phyloP scores from a whole-genome alignment of 2,113 vertebrate genomes.

The Cyphomyrus discorhynchus region DNA sequence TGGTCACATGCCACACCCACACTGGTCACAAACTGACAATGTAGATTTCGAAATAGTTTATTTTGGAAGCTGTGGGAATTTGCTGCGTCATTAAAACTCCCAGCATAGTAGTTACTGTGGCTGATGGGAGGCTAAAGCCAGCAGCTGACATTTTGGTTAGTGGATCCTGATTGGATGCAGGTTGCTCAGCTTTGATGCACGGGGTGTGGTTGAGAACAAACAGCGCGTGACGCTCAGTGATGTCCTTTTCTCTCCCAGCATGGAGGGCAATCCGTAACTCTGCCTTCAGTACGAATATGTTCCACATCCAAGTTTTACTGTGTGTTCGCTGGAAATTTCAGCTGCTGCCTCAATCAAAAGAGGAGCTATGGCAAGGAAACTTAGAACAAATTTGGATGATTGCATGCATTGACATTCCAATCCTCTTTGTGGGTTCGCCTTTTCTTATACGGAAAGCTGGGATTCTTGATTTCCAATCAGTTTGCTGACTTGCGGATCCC shows the following conservation, averaged over 20 bases:
- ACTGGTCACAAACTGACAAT: background rate
- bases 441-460: background rate
- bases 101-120: constrained; percentile 16
- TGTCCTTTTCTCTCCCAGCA: background rate
- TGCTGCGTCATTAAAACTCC: constrained; percentile 52
- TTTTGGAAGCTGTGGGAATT: constrained; percentile 33
- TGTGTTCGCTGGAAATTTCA: background rate
- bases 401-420: background rate
- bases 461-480: background rate
- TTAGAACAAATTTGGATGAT: background rate
- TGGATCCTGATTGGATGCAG: constrained; percentile 9
- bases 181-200: constrained; percentile 34
- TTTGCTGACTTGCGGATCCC: background rate
- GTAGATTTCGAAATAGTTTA: constrained; percentile 10
- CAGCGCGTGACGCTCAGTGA: background rate
- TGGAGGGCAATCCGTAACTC: background rate
- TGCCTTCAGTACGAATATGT: background rate
- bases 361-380: background rate
- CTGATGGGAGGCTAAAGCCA: constrained; percentile 19
- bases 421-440: background rate
- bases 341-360: background rate
- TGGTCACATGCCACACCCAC: background rate
- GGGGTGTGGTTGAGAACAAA: constrained; percentile 14
- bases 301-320: background rate
- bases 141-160: constrained; percentile 22